These are phyloP conservation scores for Dolichomitus sp. DNA, from an alignment of 2,888 invertebrate species.

Conservation along the genomic window DNA sequence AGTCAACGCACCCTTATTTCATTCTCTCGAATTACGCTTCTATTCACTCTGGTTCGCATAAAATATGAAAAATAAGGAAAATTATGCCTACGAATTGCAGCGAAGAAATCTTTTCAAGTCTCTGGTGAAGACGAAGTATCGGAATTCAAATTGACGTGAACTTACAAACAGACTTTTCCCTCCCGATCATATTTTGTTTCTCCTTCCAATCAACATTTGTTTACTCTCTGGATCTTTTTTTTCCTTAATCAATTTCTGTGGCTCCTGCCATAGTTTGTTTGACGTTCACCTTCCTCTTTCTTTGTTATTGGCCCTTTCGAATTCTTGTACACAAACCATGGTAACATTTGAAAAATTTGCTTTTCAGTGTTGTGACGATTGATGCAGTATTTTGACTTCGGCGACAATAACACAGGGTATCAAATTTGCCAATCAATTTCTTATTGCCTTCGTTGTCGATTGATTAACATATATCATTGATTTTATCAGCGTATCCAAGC, in stretches of 20 bases:
- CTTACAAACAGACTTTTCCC: background rate
- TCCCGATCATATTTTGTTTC: background rate
- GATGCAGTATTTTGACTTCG: background rate
- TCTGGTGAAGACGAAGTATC: background rate
- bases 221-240: background rate
- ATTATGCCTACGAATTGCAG: background rate
- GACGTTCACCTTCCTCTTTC: too few relatives aligned
- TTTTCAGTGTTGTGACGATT: background rate
- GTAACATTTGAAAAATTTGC: background rate
- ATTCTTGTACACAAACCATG: too few relatives aligned
- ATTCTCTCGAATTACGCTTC: constrained; percentile 13
- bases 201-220: background rate
- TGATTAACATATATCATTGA: constrained; percentile 46
- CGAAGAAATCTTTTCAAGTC: background rate
- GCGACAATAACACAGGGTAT: constrained; percentile 9
- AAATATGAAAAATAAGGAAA: background rate
- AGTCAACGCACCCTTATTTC: background rate
- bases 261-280: too few relatives aligned
- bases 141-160: background rate
- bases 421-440: constrained; percentile 10
- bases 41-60: background rate
- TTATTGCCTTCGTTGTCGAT: constrained; percentile 48
- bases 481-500: constrained; percentile 46
- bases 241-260: background rate
- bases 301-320: too few relatives aligned